phyloP scores from a whole-genome alignment of 2,888 invertebrate genomes.

The Abrostola tripartita region DNA sequence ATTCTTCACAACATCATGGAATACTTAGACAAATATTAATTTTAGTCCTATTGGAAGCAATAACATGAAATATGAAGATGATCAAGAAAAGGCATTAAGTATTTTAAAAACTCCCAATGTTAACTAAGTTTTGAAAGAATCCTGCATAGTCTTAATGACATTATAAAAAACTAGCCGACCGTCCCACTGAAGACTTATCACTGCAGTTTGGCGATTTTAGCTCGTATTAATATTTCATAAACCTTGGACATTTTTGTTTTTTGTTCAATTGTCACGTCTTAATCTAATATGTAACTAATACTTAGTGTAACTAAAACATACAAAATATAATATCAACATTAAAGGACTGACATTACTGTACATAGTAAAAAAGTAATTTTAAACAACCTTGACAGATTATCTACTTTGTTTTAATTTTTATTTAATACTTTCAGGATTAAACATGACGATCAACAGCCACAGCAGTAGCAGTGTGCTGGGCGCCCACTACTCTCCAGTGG shows the following conservation, averaged over 20 bases:
- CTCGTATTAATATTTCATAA: too few species aligned
- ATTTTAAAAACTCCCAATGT: too few species aligned
- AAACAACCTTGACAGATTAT: not conserved
- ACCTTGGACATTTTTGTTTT: too few species aligned
- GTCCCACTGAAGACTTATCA: too few species aligned
- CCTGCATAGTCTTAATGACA: too few species aligned
- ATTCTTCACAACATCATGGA: not conserved
- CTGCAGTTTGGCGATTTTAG: too few species aligned
- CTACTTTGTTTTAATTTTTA: not conserved
- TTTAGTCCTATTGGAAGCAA: constrained; percentile 11
- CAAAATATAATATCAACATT: too few species aligned
- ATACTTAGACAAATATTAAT: not conserved
- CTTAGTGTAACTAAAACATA: too few species aligned
- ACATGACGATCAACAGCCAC: constrained; percentile 89
- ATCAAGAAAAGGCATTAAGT: not conserved
- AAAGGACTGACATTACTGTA: not conserved
- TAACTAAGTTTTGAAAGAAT: too few species aligned
- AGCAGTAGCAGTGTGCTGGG: constrained; percentile 74
- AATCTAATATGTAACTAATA: too few species aligned
- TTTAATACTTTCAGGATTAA: constrained; percentile 80
- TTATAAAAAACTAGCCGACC: too few species aligned
- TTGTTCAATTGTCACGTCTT: too few species aligned
- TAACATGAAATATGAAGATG: constrained; percentile 28
- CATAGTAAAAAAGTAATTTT: not conserved
- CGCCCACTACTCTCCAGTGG: constrained; percentile 81